These are phyloP conservation scores for Melanotaenia maccullochi DNA, from an alignment of 2,797 vertebrate species.

Conservation along the genomic window DNA sequence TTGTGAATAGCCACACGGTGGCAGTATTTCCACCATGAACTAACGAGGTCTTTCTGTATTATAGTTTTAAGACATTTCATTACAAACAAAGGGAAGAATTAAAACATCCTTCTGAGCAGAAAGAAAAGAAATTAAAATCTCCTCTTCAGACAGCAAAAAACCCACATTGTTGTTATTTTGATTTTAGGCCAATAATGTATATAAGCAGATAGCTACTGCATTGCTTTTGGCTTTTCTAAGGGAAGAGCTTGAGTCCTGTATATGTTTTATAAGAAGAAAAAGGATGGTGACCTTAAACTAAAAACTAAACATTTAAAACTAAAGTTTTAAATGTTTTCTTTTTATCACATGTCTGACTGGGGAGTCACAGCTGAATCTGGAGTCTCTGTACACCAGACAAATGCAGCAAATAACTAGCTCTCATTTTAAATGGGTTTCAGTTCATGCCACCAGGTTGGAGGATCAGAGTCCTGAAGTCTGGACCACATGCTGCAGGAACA, in stretches of 20 bases:
- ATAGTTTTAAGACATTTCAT: neutral
- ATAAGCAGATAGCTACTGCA: too few relatives aligned
- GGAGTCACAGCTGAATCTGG: too few relatives aligned
- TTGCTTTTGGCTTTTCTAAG: too few relatives aligned
- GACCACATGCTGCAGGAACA: too few relatives aligned
- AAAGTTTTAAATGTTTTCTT: neutral
- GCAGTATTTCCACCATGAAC: slow-evolving; percentile 12
- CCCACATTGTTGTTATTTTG: too few relatives aligned
- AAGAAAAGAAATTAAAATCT: neutral
- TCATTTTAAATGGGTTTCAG: too few relatives aligned
- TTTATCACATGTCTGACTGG: too few relatives aligned
- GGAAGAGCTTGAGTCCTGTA: neutral
- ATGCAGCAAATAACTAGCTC: too few relatives aligned
- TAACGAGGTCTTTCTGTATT: neutral
- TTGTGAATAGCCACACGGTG: slow-evolving; percentile 19
- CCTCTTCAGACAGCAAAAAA: neutral
- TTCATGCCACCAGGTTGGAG: too few relatives aligned
- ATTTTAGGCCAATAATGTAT: too few relatives aligned
- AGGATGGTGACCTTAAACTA: neutral
- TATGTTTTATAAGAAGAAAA: neutral
- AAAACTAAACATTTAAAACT: neutral
- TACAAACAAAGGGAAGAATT: neutral
- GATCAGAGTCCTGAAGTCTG: too few relatives aligned
- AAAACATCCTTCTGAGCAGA: neutral
- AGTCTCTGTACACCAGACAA: too few relatives aligned